Evolutionary conservation across 2,888 invertebrate genomes (phyloP).

Genomic region (Gastrophysa polygoni): DNA sequence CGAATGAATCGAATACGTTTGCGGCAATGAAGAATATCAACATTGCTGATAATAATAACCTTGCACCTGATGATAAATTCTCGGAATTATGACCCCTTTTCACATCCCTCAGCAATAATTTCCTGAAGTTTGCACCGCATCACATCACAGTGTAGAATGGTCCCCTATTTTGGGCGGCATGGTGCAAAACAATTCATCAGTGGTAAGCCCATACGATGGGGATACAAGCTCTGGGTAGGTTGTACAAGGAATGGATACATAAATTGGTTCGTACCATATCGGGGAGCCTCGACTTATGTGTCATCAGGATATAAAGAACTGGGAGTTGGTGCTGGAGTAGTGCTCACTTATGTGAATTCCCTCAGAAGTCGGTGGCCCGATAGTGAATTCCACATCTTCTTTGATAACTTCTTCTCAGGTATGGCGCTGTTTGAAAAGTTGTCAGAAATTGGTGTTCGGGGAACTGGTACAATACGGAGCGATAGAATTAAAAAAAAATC

Average conservation of each 20-base stretch:
- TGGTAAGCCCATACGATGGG: constrained; percentile 18
- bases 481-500: neutral
- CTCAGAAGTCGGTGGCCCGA: constrained; percentile 2
- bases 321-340: constrained; percentile 10
- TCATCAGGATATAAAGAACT: constrained; percentile 1
- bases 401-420: constrained; percentile 27
- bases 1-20: constrained; percentile 8
- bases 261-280: constrained; percentile 21
- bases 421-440: constrained; percentile 18
- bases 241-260: constrained; percentile 10
- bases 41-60: constrained; percentile 12
- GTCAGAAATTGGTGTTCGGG: constrained; percentile 14
- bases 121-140: constrained; percentile 43
- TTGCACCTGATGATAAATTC: constrained; percentile 21
- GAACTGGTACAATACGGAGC: constrained; percentile 25
- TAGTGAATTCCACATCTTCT: constrained; percentile 14
- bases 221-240: constrained; percentile 18
- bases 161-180: constrained; percentile 48
- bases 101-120: constrained; percentile 38
- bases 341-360: constrained; percentile 8
- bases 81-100: constrained; percentile 46
- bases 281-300: constrained; percentile 7
- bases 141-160: constrained; percentile 49
- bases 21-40: constrained; percentile 10
- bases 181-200: constrained; percentile 17